These are phyloP conservation scores for Aviceda subcristata DNA, from an alignment of 2,113 vertebrate genomes.

Conservation along the genomic window DNA sequence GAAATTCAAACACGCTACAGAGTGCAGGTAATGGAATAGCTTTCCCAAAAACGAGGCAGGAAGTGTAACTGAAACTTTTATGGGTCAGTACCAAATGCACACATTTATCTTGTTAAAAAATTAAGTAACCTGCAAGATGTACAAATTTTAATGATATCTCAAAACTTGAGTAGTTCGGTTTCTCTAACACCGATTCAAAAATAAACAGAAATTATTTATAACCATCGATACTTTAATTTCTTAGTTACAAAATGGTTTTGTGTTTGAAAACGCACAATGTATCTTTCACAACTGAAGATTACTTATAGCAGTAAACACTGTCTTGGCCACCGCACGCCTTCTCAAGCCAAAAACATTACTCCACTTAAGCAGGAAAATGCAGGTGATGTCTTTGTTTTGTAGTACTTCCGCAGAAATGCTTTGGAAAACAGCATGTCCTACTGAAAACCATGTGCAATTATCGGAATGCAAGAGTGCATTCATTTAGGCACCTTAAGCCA, in stretches of 20 bases:
- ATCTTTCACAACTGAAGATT: neutral
- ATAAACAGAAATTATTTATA: neutral
- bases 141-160: neutral
- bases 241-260: neutral
- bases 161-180: neutral
- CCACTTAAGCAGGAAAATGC: neutral
- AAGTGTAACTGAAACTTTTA: constrained; percentile 56
- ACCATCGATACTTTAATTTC: neutral
- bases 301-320: neutral
- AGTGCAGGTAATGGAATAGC: constrained; percentile 38
- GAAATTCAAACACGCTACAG: neutral
- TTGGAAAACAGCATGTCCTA: neutral
- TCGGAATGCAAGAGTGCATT: neutral
- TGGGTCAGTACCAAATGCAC: neutral
- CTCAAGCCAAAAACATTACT: neutral
- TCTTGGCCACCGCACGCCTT: neutral
- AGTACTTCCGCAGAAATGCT: neutral
- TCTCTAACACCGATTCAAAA: neutral
- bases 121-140: constrained; percentile 19
- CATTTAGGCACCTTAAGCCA: constrained; percentile 34
- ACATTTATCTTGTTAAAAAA: constrained; percentile 7
- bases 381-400: constrained; percentile 43
- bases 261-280: neutral
- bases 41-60: constrained; percentile 18
- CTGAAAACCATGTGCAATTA: neutral